Conservation (phyloP, 2,888 invertebrate species). For the Leistus spinibarbis region DNA sequence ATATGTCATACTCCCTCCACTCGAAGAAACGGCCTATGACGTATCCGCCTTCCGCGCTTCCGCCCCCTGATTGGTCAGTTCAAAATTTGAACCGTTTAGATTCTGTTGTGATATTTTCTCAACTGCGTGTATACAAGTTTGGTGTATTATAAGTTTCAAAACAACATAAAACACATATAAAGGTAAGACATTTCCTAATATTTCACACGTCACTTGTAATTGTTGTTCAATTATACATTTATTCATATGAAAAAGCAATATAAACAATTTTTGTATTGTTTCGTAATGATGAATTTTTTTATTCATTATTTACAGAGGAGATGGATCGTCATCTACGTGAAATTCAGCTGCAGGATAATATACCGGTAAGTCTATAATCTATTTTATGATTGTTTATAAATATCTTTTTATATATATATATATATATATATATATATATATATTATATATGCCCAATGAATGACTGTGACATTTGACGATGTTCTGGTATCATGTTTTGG, state of each 20-base stretch:
- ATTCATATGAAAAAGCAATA: not conserved
- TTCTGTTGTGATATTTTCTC: not conserved
- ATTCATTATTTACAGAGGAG: not conserved
- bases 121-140: not conserved
- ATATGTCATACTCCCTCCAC: no score
- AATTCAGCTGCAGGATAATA: constrained; percentile 14
- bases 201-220: not conserved
- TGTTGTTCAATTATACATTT: not conserved
- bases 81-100: not conserved
- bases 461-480: not conserved
- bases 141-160: not conserved
- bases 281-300: not conserved
- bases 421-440: no score
- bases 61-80: not conserved
- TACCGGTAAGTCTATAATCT: constrained; percentile 27
- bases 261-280: not conserved
- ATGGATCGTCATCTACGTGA: constrained; percentile 19
- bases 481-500: not conserved
- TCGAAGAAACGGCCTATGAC: no score
- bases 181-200: not conserved
- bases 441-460: no score
- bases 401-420: not conserved
- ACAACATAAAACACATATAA: not conserved
- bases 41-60: no score
- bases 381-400: not conserved